A percentile compares a stretch with the other conserved stretches of the same genome.
phyloP scores from a whole-genome alignment of 2,797 vertebrate genomes.

The Syngnathus rostellatus region DNA sequence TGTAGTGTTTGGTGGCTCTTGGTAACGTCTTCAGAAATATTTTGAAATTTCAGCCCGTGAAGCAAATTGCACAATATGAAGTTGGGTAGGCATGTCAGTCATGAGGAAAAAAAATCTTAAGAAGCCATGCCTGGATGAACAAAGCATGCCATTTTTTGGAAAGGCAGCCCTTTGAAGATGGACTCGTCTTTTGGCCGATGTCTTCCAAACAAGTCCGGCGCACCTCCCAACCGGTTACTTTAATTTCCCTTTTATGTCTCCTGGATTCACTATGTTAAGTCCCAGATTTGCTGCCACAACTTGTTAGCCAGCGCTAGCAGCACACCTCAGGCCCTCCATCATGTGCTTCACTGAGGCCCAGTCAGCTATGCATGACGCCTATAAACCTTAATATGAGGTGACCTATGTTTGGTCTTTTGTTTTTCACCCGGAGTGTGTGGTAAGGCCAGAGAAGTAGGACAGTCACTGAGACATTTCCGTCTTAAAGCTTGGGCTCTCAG shows the following conservation, averaged over 20 bases:
- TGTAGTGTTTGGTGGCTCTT: not conserved
- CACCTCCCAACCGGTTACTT: not conserved
- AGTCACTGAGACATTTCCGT: not conserved
- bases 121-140: not conserved
- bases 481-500: constrained; percentile 11
- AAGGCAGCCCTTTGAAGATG: not conserved
- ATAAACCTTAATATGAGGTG: constrained; percentile 18
- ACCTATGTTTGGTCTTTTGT: constrained; percentile 11
- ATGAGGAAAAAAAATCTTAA: not conserved
- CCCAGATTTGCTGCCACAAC: constrained; percentile 27
- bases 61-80: not conserved
- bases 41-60: not conserved
- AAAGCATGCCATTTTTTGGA: not conserved
- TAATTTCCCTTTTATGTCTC: constrained; percentile 1
- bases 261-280: constrained; percentile 18
- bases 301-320: constrained; percentile 21
- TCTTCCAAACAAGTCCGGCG: not conserved
- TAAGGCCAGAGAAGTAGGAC: constrained; percentile 23
- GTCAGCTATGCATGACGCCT: constrained; percentile 13
- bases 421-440: not conserved
- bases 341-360: constrained; percentile 15
- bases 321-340: constrained; percentile 21
- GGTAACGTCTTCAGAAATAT: not conserved
- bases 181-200: constrained; percentile 7
- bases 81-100: not conserved